Evolutionary conservation across 92 coral and sea anemone genomes (phyloP).

Genomic region (Paragorgia papillata): DNA sequence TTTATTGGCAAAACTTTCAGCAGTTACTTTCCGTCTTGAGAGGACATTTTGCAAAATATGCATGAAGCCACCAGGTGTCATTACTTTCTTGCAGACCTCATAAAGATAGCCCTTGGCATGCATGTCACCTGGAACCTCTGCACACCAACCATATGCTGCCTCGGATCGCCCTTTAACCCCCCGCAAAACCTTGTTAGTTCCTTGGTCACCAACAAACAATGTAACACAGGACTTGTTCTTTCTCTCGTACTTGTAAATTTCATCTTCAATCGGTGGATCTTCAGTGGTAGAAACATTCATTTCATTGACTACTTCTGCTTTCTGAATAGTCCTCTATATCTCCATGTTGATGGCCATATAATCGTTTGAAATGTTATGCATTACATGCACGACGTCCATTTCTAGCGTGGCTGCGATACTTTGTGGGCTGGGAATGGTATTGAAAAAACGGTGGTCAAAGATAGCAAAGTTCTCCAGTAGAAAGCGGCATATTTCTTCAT

Average conservation of each 20-base stretch:
- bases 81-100: constrained; percentile 55
- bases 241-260: not conserved
- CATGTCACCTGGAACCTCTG: constrained; percentile 59
- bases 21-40: constrained; percentile 47
- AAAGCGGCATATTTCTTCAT: constrained; percentile 2
- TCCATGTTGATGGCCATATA: not conserved
- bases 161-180: constrained; percentile 20
- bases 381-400: not conserved
- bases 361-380: not conserved
- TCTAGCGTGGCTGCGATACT: constrained; percentile 9
- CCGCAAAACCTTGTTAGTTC: constrained; percentile 45
- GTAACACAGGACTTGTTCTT: constrained; percentile 17
- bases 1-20: constrained; percentile 43
- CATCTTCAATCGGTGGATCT: not conserved
- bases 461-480: constrained; percentile 43
- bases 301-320: not conserved
- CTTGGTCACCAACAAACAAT: constrained; percentile 49
- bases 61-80: constrained; percentile 42
- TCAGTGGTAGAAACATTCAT: not conserved
- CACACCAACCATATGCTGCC: constrained; percentile 52
- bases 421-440: constrained; percentile 5
- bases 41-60: constrained; percentile 43
- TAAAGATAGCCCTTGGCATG: constrained; percentile 60
- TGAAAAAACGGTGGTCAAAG: constrained; percentile 3
- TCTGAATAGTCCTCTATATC: constrained; percentile 32